Conservation (phyloP, 2,113 vertebrate genomes). For the Platichthys flesus region DNA sequence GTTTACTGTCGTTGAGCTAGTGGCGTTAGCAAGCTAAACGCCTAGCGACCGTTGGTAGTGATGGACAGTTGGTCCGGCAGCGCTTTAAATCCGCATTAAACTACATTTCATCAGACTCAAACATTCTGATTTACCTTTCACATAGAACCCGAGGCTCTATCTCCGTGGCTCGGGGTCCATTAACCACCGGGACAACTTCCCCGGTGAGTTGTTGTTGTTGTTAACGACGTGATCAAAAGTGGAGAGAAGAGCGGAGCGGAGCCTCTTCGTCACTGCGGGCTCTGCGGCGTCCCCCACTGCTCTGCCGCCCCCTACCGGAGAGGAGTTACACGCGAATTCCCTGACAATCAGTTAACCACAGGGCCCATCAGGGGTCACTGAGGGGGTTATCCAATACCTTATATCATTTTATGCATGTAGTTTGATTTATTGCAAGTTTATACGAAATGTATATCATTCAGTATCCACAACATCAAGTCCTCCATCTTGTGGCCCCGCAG, state of each 20-base stretch:
- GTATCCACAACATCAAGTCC: no score
- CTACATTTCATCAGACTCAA: neutral
- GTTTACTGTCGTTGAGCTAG: neutral
- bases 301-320: slow-evolving; percentile 44
- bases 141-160: neutral
- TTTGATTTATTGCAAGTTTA: no score
- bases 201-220: neutral
- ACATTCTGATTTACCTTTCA: neutral
- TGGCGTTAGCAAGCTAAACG: slow-evolving; percentile 46
- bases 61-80: neutral
- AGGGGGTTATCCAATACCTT: no score
- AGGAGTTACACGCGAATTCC: neutral
- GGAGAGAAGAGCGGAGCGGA: neutral
- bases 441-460: no score
- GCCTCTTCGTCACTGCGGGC: neutral
- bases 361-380: no score
- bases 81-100: neutral
- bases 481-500: no score
- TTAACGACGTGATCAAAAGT: slow-evolving; percentile 60
- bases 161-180: neutral
- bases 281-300: no score
- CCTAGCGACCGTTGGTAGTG: slow-evolving; percentile 43
- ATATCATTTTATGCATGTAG: no score
- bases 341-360: no score
- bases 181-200: slow-evolving; percentile 9